A percentile compares a stretch with the other conserved stretches of the same genome.
phyloP scores from a whole-genome alignment of 2,113 vertebrate species.

The Amphiprion ocellaris region DNA sequence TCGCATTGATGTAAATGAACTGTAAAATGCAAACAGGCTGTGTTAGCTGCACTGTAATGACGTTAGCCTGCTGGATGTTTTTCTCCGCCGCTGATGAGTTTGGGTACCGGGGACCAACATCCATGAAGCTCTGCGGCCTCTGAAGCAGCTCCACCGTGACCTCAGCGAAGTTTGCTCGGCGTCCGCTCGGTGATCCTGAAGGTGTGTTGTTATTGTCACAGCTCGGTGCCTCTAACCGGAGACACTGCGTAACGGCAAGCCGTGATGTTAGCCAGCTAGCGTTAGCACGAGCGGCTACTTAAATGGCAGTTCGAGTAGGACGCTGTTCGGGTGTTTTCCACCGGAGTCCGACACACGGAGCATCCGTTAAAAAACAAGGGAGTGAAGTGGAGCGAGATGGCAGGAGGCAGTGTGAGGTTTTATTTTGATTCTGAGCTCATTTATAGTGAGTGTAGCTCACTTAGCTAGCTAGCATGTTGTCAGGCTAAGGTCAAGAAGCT shows the following conservation, averaged over 20 bases:
- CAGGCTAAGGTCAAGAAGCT: conserved; percentile 83
- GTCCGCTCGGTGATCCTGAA: neutral
- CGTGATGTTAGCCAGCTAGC: conserved; percentile 58
- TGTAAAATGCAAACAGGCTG: conserved; percentile 52
- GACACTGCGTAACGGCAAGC: conserved; percentile 65
- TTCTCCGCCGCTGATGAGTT: conserved; percentile 50
- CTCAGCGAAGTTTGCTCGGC: neutral
- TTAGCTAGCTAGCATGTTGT: conserved; percentile 62
- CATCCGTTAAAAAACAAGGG: neutral
- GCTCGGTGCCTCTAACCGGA: conserved; percentile 29
- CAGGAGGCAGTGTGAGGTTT: neutral
- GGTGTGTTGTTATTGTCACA: conserved; percentile 60
- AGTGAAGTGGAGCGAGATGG: neutral
- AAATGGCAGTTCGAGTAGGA: conserved; percentile 12
- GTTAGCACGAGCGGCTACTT: conserved; percentile 59
- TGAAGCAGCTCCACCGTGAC: conserved; percentile 14
- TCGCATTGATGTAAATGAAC: conserved; percentile 6
- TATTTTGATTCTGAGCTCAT: neutral
- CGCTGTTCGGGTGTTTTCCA: conserved; percentile 16
- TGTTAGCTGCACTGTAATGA: conserved; percentile 60
- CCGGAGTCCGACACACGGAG: neutral
- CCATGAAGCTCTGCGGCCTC: neutral
- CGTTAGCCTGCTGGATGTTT: conserved; percentile 66
- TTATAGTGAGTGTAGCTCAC: conserved; percentile 20
- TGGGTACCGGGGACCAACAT: conserved; percentile 34